Conservation (phyloP, 2,113 vertebrate genomes). For the Mus spicilegus region DNA sequence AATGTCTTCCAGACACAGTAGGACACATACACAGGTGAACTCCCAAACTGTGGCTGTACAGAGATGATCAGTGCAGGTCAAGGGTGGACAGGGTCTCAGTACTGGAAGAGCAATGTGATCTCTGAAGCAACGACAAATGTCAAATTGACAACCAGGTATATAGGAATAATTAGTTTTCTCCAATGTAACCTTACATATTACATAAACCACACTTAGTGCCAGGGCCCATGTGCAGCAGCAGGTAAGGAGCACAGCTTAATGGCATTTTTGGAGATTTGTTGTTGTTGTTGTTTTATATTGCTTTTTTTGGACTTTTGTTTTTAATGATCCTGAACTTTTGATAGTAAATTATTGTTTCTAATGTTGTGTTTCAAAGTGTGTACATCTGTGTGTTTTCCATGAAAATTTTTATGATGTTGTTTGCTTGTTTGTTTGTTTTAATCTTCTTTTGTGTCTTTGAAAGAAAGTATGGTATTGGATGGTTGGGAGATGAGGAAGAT, state of each 20-base stretch:
- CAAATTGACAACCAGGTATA: background rate
- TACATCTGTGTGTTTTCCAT: no score
- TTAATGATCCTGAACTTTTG: background rate
- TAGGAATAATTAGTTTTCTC: background rate
- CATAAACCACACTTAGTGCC: background rate
- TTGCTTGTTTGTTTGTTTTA: background rate
- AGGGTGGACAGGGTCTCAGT: background rate
- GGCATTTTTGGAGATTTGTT: background rate
- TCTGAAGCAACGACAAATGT: no score
- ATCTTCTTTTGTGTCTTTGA: background rate
- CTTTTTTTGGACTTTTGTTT: background rate
- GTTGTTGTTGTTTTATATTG: background rate
- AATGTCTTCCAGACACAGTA: background rate
- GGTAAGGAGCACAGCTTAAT: no score
- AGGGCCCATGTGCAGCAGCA: background rate
- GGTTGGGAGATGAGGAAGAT: no score
- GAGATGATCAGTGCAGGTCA: background rate
- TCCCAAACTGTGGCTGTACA: no score
- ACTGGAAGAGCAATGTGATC: background rate
- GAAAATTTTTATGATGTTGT: background rate
- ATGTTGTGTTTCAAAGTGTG: background rate
- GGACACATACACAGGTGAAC: background rate
- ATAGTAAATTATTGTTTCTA: background rate
- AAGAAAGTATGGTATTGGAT: background rate
- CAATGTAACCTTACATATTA: background rate